A percentile compares a stretch with the other conserved stretches of the same genome.
Conservation (phyloP, 2,888 invertebrate genomes). For the Melanargia galathea region DNA sequence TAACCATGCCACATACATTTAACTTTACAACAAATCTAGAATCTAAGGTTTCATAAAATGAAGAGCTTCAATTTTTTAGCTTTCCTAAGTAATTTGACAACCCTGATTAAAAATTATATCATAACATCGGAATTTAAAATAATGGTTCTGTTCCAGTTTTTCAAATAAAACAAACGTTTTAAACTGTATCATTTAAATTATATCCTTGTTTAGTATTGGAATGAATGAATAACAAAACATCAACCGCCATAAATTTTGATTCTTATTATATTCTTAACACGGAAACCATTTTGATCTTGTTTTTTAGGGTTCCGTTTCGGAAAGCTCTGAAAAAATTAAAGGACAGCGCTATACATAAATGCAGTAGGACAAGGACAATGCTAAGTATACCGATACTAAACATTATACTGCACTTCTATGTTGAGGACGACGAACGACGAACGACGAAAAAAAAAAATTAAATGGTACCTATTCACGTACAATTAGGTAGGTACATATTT, state of each 20-base stretch:
- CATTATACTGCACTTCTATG: no score
- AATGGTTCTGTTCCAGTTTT: conserved; percentile 25
- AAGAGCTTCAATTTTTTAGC: background rate
- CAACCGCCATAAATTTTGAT: conserved; percentile 38
- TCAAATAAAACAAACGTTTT: conserved; percentile 24
- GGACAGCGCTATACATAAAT: background rate
- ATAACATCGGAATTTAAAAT: conserved; percentile 12
- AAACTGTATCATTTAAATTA: conserved; percentile 32
- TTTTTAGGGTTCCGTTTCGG: background rate
- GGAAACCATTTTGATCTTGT: conserved; percentile 35
- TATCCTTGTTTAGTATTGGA: conserved; percentile 34
- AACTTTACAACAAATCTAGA: no score
- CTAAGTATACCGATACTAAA: no score
- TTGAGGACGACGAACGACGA: no score
- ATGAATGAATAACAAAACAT: conserved; percentile 35
- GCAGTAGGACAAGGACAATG: no score
- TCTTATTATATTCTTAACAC: conserved; percentile 30
- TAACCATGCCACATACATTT: no score
- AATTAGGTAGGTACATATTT: no score
- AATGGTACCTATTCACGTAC: no score
- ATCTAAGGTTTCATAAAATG: no score
- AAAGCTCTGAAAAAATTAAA: background rate
- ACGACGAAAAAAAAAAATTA: no score
- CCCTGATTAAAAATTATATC: conserved; percentile 3
- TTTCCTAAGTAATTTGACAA: background rate